Evolutionary conservation across 2,888 invertebrate genomes (phyloP).

Genomic region (Agrochola lychnidis): DNA sequence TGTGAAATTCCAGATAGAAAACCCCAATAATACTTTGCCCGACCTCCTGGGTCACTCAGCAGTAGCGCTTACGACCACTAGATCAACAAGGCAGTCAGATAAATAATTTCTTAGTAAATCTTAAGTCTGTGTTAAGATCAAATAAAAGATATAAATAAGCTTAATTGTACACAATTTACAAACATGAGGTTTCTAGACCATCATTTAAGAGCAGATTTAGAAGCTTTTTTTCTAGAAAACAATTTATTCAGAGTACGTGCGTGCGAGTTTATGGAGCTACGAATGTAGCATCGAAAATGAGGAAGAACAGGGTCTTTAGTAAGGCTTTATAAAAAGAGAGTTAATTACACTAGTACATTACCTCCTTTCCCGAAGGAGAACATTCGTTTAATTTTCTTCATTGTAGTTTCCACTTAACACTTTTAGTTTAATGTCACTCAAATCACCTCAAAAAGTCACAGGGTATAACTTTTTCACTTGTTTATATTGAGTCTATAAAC

Average conservation of each 20-base stretch:
- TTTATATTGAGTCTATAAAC: slow-evolving; percentile 15
- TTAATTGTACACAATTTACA: slow-evolving; percentile 9
- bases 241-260: slow-evolving; percentile 49
- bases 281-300: slow-evolving; percentile 35
- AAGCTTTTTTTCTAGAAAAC: slow-evolving; percentile 31
- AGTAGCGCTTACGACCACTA: neutral
- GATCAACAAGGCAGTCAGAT: neutral
- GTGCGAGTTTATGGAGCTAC: slow-evolving; percentile 36
- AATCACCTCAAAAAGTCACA: slow-evolving; percentile 25
- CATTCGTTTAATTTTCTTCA: slow-evolving; percentile 86
- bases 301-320: slow-evolving; percentile 29
- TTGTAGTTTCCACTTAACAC: slow-evolving; percentile 62
- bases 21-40: neutral
- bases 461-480: slow-evolving; percentile 26
- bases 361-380: slow-evolving; percentile 85
- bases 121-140: neutral
- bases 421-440: slow-evolving; percentile 13
- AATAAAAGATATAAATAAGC: neutral
- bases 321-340: neutral
- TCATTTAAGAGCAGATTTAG: slow-evolving; percentile 12
- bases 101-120: neutral
- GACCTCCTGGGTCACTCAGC: too few relatives aligned
- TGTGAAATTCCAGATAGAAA: neutral
- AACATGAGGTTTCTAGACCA: slow-evolving; percentile 11
- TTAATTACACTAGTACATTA: slow-evolving; percentile 62